Percentiles rank a stretch among this genome's conserved stretches.
These are phyloP conservation scores for Anableps anableps DNA, from an alignment of 2,797 vertebrate genomes.

Conservation along the genomic window DNA sequence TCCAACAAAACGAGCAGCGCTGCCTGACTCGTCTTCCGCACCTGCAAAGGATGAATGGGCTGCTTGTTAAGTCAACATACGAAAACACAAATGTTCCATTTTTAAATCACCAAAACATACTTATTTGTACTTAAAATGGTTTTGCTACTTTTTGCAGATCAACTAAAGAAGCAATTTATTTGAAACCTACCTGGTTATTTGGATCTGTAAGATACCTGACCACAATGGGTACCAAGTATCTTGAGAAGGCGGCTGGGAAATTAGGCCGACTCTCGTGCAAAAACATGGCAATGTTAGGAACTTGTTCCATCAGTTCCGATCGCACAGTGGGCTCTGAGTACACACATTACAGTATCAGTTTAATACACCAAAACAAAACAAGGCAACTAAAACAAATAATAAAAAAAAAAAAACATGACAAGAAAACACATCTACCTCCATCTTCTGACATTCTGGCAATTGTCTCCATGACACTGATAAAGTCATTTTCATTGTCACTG, in stretches of 20 bases:
- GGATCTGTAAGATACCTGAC: conserved; percentile 89
- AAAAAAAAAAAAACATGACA: conserved; percentile 30
- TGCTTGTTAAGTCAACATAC: neutral
- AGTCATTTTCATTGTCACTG: conserved; percentile 90
- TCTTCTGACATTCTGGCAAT: conserved; percentile 91
- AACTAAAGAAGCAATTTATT: neutral
- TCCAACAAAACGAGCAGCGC: conserved; percentile 89
- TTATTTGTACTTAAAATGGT: neutral
- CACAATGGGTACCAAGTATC: conserved; percentile 89
- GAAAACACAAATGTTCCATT: neutral
- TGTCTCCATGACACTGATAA: conserved; percentile 90
- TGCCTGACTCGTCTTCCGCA: conserved; percentile 93
- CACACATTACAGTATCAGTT: conserved; percentile 19
- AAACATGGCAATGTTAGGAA: conserved; percentile 91
- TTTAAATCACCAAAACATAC: neutral
- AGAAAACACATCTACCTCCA: conserved; percentile 82
- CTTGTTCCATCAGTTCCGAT: conserved; percentile 92
- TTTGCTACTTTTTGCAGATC: neutral
- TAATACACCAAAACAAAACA: conserved; percentile 8
- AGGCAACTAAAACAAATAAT: neutral
- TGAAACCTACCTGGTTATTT: conserved; percentile 87
- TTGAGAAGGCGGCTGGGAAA: conserved; percentile 88
- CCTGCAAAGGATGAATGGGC: conserved; percentile 68
- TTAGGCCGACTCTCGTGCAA: conserved; percentile 89
- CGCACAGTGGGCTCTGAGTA: conserved; percentile 88